Base-by-base conservation (phyloP, 2,888 invertebrate genomes). In the Drosophila falleni region DNA sequence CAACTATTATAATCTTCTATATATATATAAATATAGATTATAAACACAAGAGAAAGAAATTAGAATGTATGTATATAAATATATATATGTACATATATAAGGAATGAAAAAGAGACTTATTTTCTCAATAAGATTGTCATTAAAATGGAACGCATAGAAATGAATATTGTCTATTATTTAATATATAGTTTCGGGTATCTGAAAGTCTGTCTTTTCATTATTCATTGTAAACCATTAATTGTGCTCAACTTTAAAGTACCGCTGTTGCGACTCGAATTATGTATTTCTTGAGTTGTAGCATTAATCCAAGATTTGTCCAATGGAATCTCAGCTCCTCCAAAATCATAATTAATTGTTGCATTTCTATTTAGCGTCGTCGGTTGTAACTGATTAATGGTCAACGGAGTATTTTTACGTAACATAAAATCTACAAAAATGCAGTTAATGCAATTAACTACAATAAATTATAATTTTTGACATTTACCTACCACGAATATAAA, bases 401-500 rank as follows among this genome's bases (percentile, higher is more conserved):
- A n/a, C 1, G 74, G 50, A 23, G 64, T 54, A 16, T 41, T 55
- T 42, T 69, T 74, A 1, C 61, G 65, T 15, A 58, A 15, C 15
- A 58, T 49, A 16, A 65, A 58, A 19, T 74, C 78, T 78, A 39
- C 3, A 58, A 58, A 0, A 16, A 33, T n/a, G 6, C 1, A 29
- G 41, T n/a, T 44, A 35, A 9, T 23, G 15, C 2, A 29, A 13
- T n/a, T 37, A 10, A 37, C 23, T 29, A 19, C 5, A 4, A n/a
- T 37, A 29, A n/a, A 50, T 13, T n/a, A 6, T 11, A 2, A 10
- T 16, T 51, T 51, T 16, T 1, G 35, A 0, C 1, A 3, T 4
- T 51, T 8, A 35, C 31, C 15, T 49, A 68, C 78, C 69, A 26
- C 68, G 51, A n/a, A 61, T 46, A 35, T 58, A 94, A 61, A 92